Base-by-base conservation (phyloP, 2,888 invertebrate species). In the Drosophila quinaria region DNA sequence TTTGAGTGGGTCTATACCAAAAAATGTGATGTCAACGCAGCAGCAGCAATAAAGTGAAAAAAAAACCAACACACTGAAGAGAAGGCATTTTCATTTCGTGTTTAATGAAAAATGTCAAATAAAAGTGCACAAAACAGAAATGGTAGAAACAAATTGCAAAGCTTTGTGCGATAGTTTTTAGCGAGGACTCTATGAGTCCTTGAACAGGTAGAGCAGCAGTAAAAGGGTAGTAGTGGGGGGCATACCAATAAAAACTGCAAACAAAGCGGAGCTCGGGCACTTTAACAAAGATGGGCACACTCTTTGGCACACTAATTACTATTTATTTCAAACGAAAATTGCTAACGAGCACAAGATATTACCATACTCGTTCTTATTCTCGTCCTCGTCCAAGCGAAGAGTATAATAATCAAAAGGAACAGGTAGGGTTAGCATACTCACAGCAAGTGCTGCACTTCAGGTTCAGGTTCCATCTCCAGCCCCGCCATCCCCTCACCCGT, bases 81-180 rank as follows among this genome's bases (percentile, higher is more conserved):
- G 78, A 87, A 84, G 76, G 85, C 89, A 87, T 87, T 87, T 87
- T 84, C 88, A 78, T 80, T 81, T 84, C 54, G 81, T 84, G 85
- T 87, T 87, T 87, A 89, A 89, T 85, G 89, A 89, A 85, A 85
- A 89, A 85, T 84, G 87, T 87, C 89, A 84, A 85, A 85, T 85
- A 89, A 85, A 85, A 89, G 84, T 85, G 85, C 79, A 76, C 81
- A 76, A 81, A 81, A 89, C 87, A 87, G 83, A 84, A 71, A 56
- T 67, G 66, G 78, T 33, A 58, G 41, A 47, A 58, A 47, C 78
- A 87, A 84, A 85, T 81, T 89, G 85, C 85, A 70, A 71, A 67
- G 87, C 84, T 89, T 89, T 78, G 86, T 87, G 87, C 88, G 71
- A 79, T 85, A 80, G 71, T 88, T 85, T 79, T 66, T 67, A 88